phyloP scores from a whole-genome alignment of 2,797 vertebrate species.

The Hoplostethus atlanticus region DNA sequence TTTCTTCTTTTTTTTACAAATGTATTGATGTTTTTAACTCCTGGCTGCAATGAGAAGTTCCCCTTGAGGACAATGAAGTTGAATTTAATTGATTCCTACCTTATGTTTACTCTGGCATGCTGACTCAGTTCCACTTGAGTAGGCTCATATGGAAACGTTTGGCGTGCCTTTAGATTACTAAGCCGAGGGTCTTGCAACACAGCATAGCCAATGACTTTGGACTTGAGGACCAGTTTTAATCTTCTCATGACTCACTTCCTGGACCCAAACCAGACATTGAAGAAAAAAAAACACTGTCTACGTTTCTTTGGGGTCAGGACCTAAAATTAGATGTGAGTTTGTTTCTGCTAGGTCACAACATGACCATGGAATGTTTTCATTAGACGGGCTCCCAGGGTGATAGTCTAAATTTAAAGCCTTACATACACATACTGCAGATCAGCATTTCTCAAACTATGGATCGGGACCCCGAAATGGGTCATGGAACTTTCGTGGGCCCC shows the following conservation, averaged over 20 bases:
- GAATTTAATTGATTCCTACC: slow-evolving; percentile 45
- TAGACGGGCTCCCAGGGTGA: slow-evolving; percentile 61
- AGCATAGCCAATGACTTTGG: slow-evolving; percentile 48
- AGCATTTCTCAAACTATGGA: slow-evolving; percentile 50
- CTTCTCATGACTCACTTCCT: slow-evolving; percentile 62
- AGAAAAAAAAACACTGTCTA: slow-evolving; percentile 47
- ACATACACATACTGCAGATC: slow-evolving; percentile 49
- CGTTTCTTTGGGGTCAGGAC: slow-evolving; percentile 35
- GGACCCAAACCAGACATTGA: slow-evolving; percentile 47
- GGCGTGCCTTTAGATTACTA: slow-evolving; percentile 15
- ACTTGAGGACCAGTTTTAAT: slow-evolving; percentile 62
- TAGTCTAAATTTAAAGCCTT: slow-evolving; percentile 61
- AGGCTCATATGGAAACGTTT: slow-evolving; percentile 49
- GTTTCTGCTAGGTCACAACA: slow-evolving; percentile 65
- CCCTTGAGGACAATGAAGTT: slow-evolving; percentile 43
- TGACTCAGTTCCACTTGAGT: slow-evolving; percentile 30
- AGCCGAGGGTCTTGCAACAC: slow-evolving; percentile 30
- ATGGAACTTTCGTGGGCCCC: slow-evolving; percentile 47
- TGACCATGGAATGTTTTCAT: slow-evolving; percentile 68
- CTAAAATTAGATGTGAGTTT: slow-evolving; percentile 52
- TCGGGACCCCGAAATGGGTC: slow-evolving; percentile 47
- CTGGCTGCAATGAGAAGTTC: slow-evolving; percentile 6
- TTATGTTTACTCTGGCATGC: slow-evolving; percentile 10
- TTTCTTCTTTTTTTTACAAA: slow-evolving; percentile 15
- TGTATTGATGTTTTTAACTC: slow-evolving; percentile 41